These are phyloP conservation scores for Vanessa tameamea DNA, from an alignment of 1,140 invertebrate genomes.

Conservation along the genomic window DNA sequence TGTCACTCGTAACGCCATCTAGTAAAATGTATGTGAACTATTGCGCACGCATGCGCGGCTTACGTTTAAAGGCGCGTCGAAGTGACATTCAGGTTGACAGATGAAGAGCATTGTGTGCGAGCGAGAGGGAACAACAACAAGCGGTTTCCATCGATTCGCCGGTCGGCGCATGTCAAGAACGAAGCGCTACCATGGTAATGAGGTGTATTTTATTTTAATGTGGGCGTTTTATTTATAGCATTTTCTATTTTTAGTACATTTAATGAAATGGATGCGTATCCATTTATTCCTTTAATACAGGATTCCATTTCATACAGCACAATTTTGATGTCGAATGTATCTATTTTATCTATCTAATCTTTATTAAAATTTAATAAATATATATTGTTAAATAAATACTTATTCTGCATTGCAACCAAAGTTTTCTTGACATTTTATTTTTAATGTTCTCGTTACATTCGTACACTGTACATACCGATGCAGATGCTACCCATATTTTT, in stretches of 20 bases:
- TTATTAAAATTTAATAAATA: too few species aligned
- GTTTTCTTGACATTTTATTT: neutral
- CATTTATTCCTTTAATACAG: too few species aligned
- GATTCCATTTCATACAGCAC: too few species aligned
- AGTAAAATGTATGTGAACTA: slow-evolving; percentile 48
- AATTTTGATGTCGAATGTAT: too few species aligned
- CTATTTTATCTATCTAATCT: too few species aligned
- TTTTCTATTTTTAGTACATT: neutral
- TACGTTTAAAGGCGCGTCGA: slow-evolving; percentile 42
- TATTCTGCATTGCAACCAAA: too few species aligned
- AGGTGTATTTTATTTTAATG: neutral
- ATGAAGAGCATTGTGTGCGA: slow-evolving; percentile 45
- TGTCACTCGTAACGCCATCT: slow-evolving; percentile 62
- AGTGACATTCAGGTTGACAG: slow-evolving; percentile 48
- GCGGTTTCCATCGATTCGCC: slow-evolving; percentile 70
- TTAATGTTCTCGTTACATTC: neutral
- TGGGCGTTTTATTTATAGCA: neutral
- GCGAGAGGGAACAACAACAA: slow-evolving; percentile 70
- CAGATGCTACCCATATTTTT: neutral
- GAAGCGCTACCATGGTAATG: slow-evolving; percentile 13
- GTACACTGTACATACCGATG: neutral
- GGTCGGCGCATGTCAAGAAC: slow-evolving; percentile 67
- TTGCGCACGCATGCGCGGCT: slow-evolving; percentile 30
- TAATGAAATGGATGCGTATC: too few species aligned
- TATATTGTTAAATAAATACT: too few species aligned